A percentile compares a stretch with the other conserved stretches of the same genome.
phyloP scores from a whole-genome alignment of 2,888 invertebrate genomes.

The Nemotelus pantherinus region DNA sequence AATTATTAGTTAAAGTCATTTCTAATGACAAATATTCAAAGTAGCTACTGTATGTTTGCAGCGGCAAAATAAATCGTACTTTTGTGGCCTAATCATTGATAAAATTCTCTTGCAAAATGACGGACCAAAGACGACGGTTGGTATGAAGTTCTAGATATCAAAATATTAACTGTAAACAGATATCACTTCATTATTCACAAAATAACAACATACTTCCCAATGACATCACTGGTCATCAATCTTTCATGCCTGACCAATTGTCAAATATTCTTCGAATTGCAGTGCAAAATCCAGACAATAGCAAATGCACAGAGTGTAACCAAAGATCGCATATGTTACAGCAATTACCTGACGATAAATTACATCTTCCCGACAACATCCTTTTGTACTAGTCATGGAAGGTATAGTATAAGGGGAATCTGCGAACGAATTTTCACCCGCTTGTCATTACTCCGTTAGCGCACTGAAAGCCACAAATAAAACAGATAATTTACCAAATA shows the following conservation, averaged over 20 bases:
- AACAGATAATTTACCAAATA: conserved; percentile 29
- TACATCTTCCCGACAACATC: conserved; percentile 41
- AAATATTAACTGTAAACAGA: no score
- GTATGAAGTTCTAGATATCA: no score
- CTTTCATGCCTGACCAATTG: conserved; percentile 33
- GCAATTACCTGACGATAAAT: conserved; percentile 51
- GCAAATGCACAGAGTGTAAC: conserved; percentile 43
- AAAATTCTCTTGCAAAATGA: no score
- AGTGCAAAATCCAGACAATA: conserved; percentile 17
- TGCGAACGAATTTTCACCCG: not conserved
- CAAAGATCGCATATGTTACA: conserved; percentile 52
- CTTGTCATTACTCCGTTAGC: not conserved
- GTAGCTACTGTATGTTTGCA: no score
- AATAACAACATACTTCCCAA: not conserved
- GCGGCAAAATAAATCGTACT: no score
- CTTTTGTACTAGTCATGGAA: conserved; percentile 12
- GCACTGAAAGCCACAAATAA: conserved; percentile 12
- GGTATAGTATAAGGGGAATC: not conserved
- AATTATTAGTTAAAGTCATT: no score
- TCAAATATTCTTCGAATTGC: conserved; percentile 2
- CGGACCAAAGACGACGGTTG: no score
- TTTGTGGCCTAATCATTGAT: no score
- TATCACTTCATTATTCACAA: not conserved
- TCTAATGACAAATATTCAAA: no score
- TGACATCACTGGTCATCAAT: conserved; percentile 7